Evolutionary conservation across 2,113 vertebrate genomes (phyloP).

Genomic region (Phrynosoma platyrhinos): DNA sequence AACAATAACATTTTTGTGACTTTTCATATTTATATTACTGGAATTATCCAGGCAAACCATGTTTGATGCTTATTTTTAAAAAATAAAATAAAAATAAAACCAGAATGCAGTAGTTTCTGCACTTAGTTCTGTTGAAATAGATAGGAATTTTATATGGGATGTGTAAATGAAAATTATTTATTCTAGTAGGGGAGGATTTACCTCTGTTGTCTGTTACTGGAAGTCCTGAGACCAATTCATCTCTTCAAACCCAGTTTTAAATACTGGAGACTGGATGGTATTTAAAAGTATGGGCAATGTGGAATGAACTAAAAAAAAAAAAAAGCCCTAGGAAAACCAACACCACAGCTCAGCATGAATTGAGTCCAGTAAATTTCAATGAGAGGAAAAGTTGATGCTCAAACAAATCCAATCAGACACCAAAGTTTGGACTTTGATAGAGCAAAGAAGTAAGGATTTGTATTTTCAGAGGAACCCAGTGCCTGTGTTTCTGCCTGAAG

Average conservation of each 20-base stretch:
- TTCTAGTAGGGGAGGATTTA: background rate
- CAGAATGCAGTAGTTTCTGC: background rate
- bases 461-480: background rate
- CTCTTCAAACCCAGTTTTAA: no score
- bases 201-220: background rate
- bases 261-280: background rate
- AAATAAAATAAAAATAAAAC: background rate
- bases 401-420: background rate
- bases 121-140: background rate
- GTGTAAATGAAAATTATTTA: background rate
- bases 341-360: no score
- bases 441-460: background rate
- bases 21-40: background rate
- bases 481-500: no score
- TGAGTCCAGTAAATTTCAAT: no score
- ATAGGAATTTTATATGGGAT: background rate
- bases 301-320: background rate
- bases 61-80: background rate
- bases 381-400: background rate
- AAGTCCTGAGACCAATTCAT: background rate
- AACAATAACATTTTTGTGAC: accelerated
- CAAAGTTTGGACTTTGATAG: background rate
- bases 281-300: background rate
- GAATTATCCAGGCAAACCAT: background rate
- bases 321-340: background rate